Conservation (phyloP, 2,113 vertebrate species). For the Tetrax tetrax region DNA sequence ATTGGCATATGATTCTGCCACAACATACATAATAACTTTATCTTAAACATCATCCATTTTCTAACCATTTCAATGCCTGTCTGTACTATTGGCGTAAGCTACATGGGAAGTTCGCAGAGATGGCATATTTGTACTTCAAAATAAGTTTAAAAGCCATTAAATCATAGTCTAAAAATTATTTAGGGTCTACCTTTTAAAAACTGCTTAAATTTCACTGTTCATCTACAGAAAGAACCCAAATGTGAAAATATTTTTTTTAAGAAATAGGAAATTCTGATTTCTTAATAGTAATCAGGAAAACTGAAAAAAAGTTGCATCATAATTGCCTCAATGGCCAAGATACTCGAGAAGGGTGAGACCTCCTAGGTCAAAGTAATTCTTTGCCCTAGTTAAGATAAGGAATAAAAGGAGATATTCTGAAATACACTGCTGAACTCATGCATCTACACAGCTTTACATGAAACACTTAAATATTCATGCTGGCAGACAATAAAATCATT, state of each 20-base stretch:
- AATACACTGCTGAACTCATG: background rate
- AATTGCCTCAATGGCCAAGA: background rate
- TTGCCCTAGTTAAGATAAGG: background rate
- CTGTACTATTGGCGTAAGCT: background rate
- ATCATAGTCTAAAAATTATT: background rate
- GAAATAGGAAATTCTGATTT: background rate
- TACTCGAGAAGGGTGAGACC: background rate
- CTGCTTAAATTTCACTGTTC: background rate
- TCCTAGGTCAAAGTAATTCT: background rate
- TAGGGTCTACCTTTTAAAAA: background rate
- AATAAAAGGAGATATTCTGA: background rate
- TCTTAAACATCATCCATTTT: background rate
- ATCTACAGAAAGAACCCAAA: background rate
- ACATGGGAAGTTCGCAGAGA: background rate
- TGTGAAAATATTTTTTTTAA: background rate
- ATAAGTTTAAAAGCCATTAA: background rate
- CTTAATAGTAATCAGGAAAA: background rate
- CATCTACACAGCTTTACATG: background rate
- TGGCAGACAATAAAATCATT: background rate
- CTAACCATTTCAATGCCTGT: background rate
- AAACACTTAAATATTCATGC: background rate
- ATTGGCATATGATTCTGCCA: background rate
- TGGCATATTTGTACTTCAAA: background rate
- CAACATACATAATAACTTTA: background rate
- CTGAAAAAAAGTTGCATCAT: background rate